Percentiles rank a stretch among this genome's conserved stretches.
Conservation (phyloP, 2,888 invertebrate genomes). For the Iselma pallidipennis region DNA sequence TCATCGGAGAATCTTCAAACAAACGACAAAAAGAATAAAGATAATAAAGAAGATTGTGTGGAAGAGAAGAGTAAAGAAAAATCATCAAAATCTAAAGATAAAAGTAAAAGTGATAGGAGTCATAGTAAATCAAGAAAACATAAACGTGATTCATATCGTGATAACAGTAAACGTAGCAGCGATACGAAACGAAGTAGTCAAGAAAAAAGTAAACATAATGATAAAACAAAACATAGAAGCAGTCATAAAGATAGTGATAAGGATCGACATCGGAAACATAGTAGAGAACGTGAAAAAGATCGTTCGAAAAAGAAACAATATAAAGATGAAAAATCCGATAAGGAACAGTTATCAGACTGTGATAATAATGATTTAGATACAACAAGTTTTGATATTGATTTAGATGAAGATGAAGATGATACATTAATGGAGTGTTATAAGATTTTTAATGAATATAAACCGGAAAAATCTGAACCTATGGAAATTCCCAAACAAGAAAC, state of each 20-base stretch:
- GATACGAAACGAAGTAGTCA: constrained; percentile 12
- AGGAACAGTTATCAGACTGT: constrained; percentile 19
- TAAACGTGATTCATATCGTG: constrained; percentile 16
- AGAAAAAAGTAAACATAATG: constrained; percentile 19
- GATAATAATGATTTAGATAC: constrained; percentile 25
- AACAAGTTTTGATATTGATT: constrained; percentile 39
- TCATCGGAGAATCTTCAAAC: too few relatives aligned
- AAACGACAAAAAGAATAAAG: constrained; percentile 12
- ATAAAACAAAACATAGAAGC: constrained; percentile 36
- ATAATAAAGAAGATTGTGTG: constrained; percentile 9
- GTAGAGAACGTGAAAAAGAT: constrained; percentile 21
- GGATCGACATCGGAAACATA: constrained; percentile 22
- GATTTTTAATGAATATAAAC: constrained; percentile 82
- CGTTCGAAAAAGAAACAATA: constrained; percentile 16
- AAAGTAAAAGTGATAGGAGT: background rate
- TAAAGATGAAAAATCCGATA: constrained; percentile 18
- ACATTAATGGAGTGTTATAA: constrained; percentile 72
- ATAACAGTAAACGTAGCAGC: constrained; percentile 7
- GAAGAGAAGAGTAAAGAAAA: constrained; percentile 14
- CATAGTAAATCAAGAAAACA: constrained; percentile 13
- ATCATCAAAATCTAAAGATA: constrained; percentile 2
- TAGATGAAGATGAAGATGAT: constrained; percentile 68
- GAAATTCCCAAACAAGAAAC: constrained; percentile 27
- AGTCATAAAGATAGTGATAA: constrained; percentile 37
- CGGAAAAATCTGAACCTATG: constrained; percentile 41